Percentiles rank a stretch among this genome's conserved stretches.
These are phyloP conservation scores for Drosophila monieri DNA, from an alignment of 2,888 invertebrate genomes.

Conservation along the genomic window DNA sequence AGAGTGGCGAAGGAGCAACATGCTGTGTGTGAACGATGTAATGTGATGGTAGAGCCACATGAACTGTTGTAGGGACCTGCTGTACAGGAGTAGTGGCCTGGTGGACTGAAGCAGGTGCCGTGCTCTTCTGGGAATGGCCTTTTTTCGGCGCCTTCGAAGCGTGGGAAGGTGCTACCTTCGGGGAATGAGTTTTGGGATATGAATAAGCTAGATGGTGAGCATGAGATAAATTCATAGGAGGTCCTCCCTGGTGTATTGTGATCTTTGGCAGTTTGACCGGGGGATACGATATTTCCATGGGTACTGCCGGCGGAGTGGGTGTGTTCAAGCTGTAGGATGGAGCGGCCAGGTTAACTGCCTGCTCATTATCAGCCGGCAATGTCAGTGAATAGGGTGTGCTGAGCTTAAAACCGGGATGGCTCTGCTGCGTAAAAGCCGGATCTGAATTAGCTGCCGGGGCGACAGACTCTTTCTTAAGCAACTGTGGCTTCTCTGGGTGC, in stretches of 20 bases:
- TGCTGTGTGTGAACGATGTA: background rate
- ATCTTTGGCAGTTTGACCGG: constrained; percentile 19
- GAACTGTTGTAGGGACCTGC: background rate
- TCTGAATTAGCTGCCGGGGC: background rate
- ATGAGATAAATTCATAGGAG: background rate
- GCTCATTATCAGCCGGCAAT: constrained; percentile 4
- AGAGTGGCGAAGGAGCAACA: background rate
- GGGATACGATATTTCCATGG: constrained; percentile 57
- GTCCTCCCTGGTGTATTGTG: background rate
- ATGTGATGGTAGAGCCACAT: background rate
- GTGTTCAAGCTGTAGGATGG: constrained; percentile 52
- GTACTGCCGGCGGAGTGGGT: constrained; percentile 43
- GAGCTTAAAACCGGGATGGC: constrained; percentile 9
- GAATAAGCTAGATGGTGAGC: background rate
- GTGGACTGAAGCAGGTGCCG: background rate
- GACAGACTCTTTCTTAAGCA: background rate
- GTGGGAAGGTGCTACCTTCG: background rate
- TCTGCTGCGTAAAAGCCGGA: background rate
- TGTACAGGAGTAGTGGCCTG: background rate
- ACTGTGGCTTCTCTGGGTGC: background rate
- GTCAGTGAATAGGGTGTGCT: constrained; percentile 40
- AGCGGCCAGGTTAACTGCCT: constrained; percentile 30
- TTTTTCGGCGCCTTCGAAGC: background rate
- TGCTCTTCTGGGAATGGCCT: background rate
- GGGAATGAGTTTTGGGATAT: background rate